Conservation (phyloP, 2,888 invertebrate species). For the Tachystola acroxantha region DNA sequence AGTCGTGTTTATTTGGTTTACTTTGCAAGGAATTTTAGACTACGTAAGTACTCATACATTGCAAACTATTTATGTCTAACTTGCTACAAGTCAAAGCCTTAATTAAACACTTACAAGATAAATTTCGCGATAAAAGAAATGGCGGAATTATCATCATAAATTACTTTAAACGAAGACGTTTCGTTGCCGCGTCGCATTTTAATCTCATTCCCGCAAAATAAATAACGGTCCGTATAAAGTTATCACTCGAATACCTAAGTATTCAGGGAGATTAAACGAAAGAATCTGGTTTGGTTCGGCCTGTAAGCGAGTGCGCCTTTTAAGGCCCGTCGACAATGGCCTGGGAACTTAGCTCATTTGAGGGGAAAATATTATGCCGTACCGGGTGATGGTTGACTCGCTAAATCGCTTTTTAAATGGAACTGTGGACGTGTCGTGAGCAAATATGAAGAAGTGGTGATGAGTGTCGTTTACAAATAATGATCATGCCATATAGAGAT, state of each 20-base stretch:
- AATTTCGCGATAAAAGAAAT: conserved; percentile 1
- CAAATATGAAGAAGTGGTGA: conserved; percentile 32
- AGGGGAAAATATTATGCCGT: conserved; percentile 69
- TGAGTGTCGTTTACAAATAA: background rate
- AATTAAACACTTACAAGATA: conserved; percentile 1
- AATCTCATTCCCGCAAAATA: conserved; percentile 10
- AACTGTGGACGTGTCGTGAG: conserved; percentile 37
- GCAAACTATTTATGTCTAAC: too few relatives aligned
- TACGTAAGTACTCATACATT: too few relatives aligned
- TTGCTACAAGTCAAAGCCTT: background rate
- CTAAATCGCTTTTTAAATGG: conserved; percentile 67
- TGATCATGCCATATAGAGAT: too few relatives aligned
- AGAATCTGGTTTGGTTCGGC: conserved; percentile 57
- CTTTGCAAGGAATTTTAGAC: too few relatives aligned
- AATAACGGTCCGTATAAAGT: conserved; percentile 18
- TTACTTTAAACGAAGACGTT: conserved; percentile 10
- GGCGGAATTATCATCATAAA: conserved; percentile 5
- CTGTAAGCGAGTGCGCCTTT: conserved; percentile 58
- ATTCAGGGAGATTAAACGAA: conserved; percentile 29
- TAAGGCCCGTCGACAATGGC: conserved; percentile 67
- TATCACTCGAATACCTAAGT: conserved; percentile 13
- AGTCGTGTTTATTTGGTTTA: too few relatives aligned
- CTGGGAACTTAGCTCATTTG: conserved; percentile 76
- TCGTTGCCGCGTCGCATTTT: background rate
- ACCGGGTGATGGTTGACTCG: conserved; percentile 32